Evolutionary conservation across 2,797 vertebrate species (phyloP).

Genomic region (Gouania willdenowi): DNA sequence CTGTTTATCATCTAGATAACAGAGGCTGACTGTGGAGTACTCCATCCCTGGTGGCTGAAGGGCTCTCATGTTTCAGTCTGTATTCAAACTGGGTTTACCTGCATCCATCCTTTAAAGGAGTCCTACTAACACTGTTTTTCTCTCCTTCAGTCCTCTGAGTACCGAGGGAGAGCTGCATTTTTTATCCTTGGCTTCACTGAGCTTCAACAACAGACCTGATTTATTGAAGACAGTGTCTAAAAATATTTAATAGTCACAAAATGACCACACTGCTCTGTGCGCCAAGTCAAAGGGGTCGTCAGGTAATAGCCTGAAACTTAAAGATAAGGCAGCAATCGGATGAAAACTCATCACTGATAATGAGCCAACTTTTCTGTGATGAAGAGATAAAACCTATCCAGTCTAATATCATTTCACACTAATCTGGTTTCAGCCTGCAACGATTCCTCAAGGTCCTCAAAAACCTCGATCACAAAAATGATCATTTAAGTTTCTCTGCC

Average conservation of each 20-base stretch:
- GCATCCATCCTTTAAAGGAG: slow-evolving; percentile 67
- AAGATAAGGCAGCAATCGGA: slow-evolving; percentile 45
- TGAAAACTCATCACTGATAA: slow-evolving; percentile 19
- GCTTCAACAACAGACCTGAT: slow-evolving; percentile 2
- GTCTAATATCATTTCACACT: not conserved
- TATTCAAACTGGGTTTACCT: slow-evolving; percentile 61
- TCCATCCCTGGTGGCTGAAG: slow-evolving; percentile 43
- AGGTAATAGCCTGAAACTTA: slow-evolving; percentile 31
- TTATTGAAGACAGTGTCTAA: slow-evolving; percentile 1
- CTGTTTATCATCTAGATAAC: slow-evolving; percentile 55
- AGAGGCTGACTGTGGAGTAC: slow-evolving; percentile 42
- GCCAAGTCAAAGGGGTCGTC: too few species aligned
- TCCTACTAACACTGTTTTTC: slow-evolving; percentile 42
- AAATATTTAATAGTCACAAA: slow-evolving; percentile 5
- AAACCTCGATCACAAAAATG: too few species aligned
- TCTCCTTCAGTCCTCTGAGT: slow-evolving; percentile 13
- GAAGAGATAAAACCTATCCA: slow-evolving; percentile 17
- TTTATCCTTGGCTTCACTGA: slow-evolving; percentile 4
- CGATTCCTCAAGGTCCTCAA: too few species aligned
- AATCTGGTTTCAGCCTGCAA: not conserved
- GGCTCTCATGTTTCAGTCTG: slow-evolving; percentile 67
- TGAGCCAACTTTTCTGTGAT: slow-evolving; percentile 17
- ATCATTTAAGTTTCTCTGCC: too few species aligned
- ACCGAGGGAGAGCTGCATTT: not conserved
- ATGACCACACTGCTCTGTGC: too few species aligned